phyloP scores from a whole-genome alignment of 2,888 invertebrate species.

The Pharmacophagus antenor region DNA sequence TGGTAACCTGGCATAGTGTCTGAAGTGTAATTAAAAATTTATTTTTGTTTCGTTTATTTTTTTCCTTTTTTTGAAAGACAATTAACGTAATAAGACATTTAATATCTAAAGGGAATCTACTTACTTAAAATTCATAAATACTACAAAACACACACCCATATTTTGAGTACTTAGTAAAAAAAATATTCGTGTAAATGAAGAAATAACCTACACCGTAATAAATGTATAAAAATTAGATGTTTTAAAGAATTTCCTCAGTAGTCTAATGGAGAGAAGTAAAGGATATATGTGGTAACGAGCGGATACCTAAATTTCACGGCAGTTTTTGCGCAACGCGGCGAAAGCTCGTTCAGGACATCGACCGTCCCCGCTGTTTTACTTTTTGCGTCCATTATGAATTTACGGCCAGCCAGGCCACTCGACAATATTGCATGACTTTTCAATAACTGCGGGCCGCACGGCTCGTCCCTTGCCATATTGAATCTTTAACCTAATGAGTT shows the following conservation, averaged over 20 bases:
- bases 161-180: too few relatives aligned
- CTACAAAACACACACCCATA: not conserved
- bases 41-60: not conserved
- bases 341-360: constrained; percentile 50
- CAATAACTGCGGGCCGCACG: constrained; percentile 73
- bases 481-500: constrained; percentile 69
- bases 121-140: not conserved
- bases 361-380: constrained; percentile 64
- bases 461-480: constrained; percentile 68
- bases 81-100: not conserved
- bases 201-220: not conserved
- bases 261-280: constrained; percentile 47
- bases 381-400: constrained; percentile 79
- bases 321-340: constrained; percentile 63
- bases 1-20: constrained; percentile 1
- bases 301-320: constrained; percentile 58
- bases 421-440: constrained; percentile 80
- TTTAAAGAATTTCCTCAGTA: constrained; percentile 2
- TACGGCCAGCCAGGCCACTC: constrained; percentile 72
- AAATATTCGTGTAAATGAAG: not conserved
- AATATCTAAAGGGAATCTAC: too few relatives aligned
- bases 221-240: not conserved
- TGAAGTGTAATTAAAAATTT: constrained; percentile 17
- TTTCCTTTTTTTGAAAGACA: not conserved
- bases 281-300: constrained; percentile 47